These are phyloP conservation scores for Leptodactylus fuscus DNA, from an alignment of 2,113 vertebrate species.

Conservation along the genomic window DNA sequence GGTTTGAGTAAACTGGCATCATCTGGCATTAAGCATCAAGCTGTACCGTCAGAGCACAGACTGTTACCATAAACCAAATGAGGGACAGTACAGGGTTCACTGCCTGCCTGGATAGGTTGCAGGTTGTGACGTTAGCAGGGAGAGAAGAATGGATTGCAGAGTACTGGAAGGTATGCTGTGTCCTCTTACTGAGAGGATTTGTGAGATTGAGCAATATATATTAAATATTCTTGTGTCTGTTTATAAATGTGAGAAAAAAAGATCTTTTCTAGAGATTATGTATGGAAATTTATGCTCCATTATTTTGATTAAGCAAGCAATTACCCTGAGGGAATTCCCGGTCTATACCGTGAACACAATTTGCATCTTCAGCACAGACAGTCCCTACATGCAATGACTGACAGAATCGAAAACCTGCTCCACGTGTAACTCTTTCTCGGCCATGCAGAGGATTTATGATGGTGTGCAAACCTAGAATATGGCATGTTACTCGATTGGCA, in stretches of 20 bases:
- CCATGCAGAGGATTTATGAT: too few species aligned
- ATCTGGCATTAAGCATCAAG: not conserved
- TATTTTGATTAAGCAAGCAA: not conserved
- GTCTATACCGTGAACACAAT: not conserved
- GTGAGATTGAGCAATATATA: not conserved
- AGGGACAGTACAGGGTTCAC: not conserved
- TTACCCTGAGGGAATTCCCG: not conserved
- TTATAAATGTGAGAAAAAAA: not conserved
- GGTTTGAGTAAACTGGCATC: not conserved
- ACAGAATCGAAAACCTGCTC: not conserved
- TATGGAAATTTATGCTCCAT: not conserved
- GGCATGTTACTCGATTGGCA: too few species aligned
- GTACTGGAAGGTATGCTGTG: not conserved
- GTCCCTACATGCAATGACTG: not conserved
- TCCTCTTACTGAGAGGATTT: not conserved
- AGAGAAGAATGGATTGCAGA: not conserved
- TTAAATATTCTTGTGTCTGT: not conserved
- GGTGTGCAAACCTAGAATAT: too few species aligned
- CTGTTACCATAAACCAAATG: too few species aligned
- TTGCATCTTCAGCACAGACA: constrained; percentile 6
- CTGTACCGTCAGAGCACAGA: not conserved
- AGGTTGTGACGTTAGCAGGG: not conserved
- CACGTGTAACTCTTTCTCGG: too few species aligned
- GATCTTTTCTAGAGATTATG: not conserved
- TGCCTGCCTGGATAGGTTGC: too few species aligned